Percentiles rank a stretch among this genome's conserved stretches.
phyloP scores from a whole-genome alignment of 2,113 vertebrate genomes.

The Aldabrachelys gigantea region DNA sequence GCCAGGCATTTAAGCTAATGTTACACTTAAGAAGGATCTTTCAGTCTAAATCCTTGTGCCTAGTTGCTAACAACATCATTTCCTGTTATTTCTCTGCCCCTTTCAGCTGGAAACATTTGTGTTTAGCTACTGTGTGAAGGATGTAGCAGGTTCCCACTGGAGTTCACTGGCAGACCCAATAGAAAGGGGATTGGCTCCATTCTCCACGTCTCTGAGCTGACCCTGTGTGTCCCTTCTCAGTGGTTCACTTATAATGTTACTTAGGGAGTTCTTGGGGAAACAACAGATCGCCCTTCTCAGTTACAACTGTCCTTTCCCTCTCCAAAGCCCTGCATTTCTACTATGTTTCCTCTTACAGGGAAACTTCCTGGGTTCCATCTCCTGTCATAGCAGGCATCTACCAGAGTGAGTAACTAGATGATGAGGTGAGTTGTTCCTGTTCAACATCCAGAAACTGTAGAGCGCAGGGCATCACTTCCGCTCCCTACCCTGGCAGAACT shows the following conservation, averaged over 20 bases:
- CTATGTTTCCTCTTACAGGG: neutral
- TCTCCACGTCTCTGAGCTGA: neutral
- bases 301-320: neutral
- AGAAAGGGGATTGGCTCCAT: neutral
- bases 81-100: no score
- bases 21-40: no score
- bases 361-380: neutral
- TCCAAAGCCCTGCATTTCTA: neutral
- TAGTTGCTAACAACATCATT: no score
- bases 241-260: neutral
- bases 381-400: neutral
- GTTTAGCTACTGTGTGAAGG: neutral
- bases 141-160: neutral
- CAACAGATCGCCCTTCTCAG: neutral
- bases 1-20: no score
- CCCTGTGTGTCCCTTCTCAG: neutral
- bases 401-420: neutral
- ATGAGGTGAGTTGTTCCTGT: neutral
- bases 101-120: no score
- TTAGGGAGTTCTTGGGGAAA: no score
- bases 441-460: neutral
- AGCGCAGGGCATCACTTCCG: neutral
- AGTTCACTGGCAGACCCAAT: neutral
- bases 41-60: no score
- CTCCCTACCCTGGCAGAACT: neutral